Evolutionary conservation across 2,113 vertebrate species (phyloP).

Genomic region (Tupaia chinensis): DNA sequence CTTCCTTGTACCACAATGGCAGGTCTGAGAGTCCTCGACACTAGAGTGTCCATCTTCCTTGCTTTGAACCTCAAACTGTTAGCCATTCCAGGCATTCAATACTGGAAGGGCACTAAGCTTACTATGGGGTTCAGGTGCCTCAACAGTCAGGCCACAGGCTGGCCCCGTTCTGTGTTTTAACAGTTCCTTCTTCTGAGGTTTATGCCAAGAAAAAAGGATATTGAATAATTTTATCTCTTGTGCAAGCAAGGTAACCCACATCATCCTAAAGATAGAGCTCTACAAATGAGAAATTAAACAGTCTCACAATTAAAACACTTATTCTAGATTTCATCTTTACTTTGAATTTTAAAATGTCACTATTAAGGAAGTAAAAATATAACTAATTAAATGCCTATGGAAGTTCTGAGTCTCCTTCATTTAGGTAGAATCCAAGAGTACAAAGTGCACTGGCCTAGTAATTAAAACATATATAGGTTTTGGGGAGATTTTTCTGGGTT

Average conservation of each 20-base stretch:
- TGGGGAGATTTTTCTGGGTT: too few relatives aligned
- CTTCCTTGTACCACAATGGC: fast-evolving
- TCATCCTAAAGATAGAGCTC: neutral
- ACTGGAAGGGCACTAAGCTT: neutral
- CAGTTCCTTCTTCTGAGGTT: neutral
- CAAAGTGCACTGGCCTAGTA: too few relatives aligned
- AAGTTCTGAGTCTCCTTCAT: neutral
- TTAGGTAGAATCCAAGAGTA: fast-evolving
- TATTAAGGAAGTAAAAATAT: neutral
- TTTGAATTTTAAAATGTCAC: neutral
- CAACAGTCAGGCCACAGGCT: too few relatives aligned
- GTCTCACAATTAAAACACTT: neutral
- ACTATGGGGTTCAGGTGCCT: neutral
- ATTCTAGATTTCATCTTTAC: neutral
- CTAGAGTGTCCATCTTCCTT: neutral
- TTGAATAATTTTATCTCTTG: neutral
- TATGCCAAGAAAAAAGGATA: neutral
- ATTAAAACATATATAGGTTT: too few relatives aligned
- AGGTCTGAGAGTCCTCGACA: neutral
- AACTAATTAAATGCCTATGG: neutral
- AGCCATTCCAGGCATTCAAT: neutral
- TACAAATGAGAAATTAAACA: neutral
- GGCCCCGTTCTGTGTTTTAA: neutral
- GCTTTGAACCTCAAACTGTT: neutral
- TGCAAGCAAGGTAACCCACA: neutral